A percentile compares a stretch with the other conserved stretches of the same genome.
Conservation (phyloP, 2,888 invertebrate species). For the Calameuta idolon region DNA sequence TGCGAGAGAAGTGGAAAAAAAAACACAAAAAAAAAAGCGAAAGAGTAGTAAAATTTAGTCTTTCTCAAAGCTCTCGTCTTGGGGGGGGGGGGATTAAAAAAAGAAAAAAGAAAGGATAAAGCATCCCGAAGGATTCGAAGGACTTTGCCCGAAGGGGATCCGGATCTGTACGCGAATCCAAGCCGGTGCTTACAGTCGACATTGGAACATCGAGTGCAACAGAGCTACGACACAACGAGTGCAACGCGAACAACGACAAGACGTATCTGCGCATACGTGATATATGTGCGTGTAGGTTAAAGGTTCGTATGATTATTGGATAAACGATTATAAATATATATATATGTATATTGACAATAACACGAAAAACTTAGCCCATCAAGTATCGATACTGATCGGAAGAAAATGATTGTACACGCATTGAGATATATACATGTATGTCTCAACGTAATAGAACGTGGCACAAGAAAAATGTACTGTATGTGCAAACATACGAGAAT, state of each 20-base stretch:
- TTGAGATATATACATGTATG: background rate
- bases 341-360: background rate
- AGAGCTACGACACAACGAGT: constrained; percentile 44
- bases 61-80: background rate
- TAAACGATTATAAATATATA: constrained; percentile 13
- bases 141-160: background rate
- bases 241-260: constrained; percentile 41
- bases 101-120: background rate
- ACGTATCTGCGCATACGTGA: background rate
- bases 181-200: background rate
- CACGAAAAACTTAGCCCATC: constrained; percentile 3
- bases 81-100: background rate
- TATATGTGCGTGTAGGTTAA: background rate
- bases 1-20: background rate
- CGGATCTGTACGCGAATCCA: background rate
- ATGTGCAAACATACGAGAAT: background rate
- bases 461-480: constrained; percentile 3
- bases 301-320: background rate
- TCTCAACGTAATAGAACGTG: background rate
- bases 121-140: background rate
- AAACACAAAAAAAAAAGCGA: background rate
- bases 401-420: constrained; percentile 13
- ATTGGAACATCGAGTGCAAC: constrained; percentile 19
- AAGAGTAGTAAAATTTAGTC: background rate
- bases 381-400: no score